These are phyloP conservation scores for Diachrysia chrysitis DNA, from an alignment of 2,888 invertebrate genomes.

Conservation along the genomic window DNA sequence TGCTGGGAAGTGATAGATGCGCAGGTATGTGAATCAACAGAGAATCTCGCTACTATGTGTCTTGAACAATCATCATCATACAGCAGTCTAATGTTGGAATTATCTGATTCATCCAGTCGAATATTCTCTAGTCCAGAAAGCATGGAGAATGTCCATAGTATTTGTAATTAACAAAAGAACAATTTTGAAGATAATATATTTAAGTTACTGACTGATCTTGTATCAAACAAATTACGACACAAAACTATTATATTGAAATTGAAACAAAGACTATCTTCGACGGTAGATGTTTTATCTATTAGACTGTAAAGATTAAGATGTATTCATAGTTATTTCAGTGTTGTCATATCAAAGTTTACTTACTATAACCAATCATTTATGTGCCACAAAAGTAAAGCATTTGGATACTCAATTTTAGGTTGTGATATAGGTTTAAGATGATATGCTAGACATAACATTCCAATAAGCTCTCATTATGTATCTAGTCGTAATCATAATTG, in stretches of 20 bases:
- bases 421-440: conserved; percentile 80
- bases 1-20: conserved; percentile 99
- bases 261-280: not conserved
- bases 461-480: conserved; percentile 54
- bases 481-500: conserved; percentile 73
- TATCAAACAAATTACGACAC: conserved; percentile 31
- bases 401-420: conserved; percentile 79
- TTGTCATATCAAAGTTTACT: conserved; percentile 23
- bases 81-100: conserved; percentile 82
- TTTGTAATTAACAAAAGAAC: conserved; percentile 65
- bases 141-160: conserved; percentile 73
- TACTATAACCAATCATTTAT: conserved; percentile 34
- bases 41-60: conserved; percentile 83
- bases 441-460: conserved; percentile 61
- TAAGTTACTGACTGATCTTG: conserved; percentile 36
- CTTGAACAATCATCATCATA: conserved; percentile 83
- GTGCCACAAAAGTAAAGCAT: conserved; percentile 67
- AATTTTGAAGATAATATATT: conserved; percentile 14
- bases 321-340: conserved; percentile 37
- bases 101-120: conserved; percentile 81
- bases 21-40: conserved; percentile 92
- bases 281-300: conserved; percentile 9
- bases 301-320: conserved; percentile 3
- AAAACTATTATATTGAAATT: conserved; percentile 9
- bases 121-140: conserved; percentile 82